Conservation (phyloP, 1,140 invertebrate species). For the Hycleus cichorii region DNA sequence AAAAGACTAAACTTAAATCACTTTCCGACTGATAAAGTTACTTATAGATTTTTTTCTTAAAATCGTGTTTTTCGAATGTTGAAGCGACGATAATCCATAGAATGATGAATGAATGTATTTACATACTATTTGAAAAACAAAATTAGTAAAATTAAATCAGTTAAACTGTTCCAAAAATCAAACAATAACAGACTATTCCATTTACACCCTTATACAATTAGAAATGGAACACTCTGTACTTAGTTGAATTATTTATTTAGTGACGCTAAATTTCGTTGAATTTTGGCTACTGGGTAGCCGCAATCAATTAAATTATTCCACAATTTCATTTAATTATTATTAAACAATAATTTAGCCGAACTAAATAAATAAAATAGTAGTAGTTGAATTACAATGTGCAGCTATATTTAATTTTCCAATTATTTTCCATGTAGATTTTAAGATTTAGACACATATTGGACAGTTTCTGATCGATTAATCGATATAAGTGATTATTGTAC, state of each 20-base stretch:
- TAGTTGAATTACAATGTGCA: neutral
- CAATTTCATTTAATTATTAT: neutral
- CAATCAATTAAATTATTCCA: neutral
- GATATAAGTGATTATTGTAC: conserved; percentile 6
- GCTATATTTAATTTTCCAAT: neutral
- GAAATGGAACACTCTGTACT: too few relatives aligned
- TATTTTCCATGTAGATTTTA: neutral
- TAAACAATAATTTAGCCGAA: conserved; percentile 10
- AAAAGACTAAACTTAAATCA: neutral
- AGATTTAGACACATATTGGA: neutral
- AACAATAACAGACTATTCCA: too few relatives aligned
- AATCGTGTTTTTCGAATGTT: too few relatives aligned
- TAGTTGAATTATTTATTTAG: neutral
- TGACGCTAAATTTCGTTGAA: conserved; percentile 3
- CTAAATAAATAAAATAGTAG: neutral
- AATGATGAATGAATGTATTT: too few relatives aligned
- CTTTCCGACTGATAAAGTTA: conserved; percentile 7
- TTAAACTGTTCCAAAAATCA: too few relatives aligned
- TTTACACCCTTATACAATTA: too few relatives aligned
- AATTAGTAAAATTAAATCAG: too few relatives aligned
- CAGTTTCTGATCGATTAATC: too few relatives aligned
- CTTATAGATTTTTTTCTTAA: neutral
- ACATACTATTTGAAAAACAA: too few relatives aligned
- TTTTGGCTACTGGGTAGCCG: conserved; percentile 10
- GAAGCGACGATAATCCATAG: too few relatives aligned